phyloP scores from a whole-genome alignment of 2,888 invertebrate genomes.

The Aphodius sticticus region DNA sequence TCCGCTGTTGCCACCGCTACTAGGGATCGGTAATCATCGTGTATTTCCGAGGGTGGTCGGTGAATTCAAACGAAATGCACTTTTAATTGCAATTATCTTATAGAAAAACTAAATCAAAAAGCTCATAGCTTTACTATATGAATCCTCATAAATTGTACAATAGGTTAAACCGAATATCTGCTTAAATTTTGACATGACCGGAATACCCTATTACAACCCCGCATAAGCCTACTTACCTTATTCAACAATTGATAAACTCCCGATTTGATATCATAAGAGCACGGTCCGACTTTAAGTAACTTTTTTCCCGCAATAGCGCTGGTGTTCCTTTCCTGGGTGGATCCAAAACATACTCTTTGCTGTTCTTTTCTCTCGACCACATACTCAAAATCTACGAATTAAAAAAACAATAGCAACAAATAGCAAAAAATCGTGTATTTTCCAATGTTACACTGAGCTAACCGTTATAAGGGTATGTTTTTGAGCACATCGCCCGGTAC shows the following conservation, averaged over 20 bases:
- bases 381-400: constrained; percentile 53
- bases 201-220: too few relatives aligned
- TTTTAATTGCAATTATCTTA: too few relatives aligned
- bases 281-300: constrained; percentile 40
- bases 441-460: not conserved
- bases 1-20: too few relatives aligned
- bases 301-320: constrained; percentile 46
- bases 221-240: too few relatives aligned
- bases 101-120: too few relatives aligned
- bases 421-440: not conserved
- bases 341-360: constrained; percentile 54
- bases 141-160: too few relatives aligned
- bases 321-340: constrained; percentile 48
- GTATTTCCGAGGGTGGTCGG: too few relatives aligned
- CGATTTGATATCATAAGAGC: constrained; percentile 48
- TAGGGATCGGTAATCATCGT: too few relatives aligned
- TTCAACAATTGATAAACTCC: constrained; percentile 46
- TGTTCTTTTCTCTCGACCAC: constrained; percentile 52
- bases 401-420: not conserved
- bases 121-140: too few relatives aligned
- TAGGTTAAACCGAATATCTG: too few relatives aligned
- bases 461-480: not conserved
- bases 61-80: too few relatives aligned
- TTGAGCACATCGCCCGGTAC: not conserved
- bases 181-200: too few relatives aligned